Evolutionary conservation across 2,888 invertebrate genomes (phyloP).

Genomic region (Sepiola atlantica): DNA sequence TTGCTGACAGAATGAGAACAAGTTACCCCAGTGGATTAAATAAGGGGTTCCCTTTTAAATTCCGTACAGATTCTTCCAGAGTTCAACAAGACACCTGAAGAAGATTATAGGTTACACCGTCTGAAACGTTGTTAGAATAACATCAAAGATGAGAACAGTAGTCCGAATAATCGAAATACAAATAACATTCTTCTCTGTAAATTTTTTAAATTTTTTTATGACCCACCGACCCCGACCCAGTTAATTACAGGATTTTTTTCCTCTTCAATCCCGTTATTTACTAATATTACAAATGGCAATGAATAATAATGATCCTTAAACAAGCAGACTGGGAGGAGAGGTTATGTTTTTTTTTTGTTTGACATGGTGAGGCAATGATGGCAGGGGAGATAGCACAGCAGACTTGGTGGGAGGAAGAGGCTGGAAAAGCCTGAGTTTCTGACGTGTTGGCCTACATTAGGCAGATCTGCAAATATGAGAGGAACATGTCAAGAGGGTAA

Average conservation of each 20-base stretch:
- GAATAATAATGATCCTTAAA: neutral
- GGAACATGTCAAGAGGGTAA: neutral
- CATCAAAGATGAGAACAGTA: too few relatives aligned
- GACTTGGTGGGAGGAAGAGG: neutral
- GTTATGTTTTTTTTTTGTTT: too few relatives aligned
- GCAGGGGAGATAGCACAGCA: neutral
- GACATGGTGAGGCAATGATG: neutral
- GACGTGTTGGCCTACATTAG: neutral
- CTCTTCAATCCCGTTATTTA: neutral
- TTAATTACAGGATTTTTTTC: too few relatives aligned
- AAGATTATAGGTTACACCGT: too few relatives aligned
- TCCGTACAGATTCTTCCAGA: too few relatives aligned
- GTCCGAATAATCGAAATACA: too few relatives aligned
- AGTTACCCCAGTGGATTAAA: too few relatives aligned
- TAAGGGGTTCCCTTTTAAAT: too few relatives aligned
- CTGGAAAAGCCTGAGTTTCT: neutral
- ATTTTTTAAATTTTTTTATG: neutral
- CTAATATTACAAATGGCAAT: neutral
- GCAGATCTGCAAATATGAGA: neutral
- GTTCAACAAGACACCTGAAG: too few relatives aligned
- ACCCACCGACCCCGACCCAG: neutral
- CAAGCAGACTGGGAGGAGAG: neutral
- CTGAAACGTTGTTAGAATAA: too few relatives aligned
- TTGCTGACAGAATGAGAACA: too few relatives aligned
- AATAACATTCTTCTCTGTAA: too few relatives aligned